Base-by-base conservation (phyloP, 2,113 vertebrate genomes). In the Tyto alba region DNA sequence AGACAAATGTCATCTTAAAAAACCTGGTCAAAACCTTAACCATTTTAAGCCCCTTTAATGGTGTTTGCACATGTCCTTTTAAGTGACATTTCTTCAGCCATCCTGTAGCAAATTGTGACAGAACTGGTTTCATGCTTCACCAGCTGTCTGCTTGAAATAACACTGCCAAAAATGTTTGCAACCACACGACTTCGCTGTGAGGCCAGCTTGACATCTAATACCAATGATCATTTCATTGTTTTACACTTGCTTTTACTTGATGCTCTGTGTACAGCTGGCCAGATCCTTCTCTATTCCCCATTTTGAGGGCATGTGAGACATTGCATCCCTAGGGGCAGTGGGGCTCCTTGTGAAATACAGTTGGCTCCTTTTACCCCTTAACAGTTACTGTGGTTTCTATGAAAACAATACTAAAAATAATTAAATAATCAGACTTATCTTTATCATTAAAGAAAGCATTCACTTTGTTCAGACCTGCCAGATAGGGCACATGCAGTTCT, bases 11-110 rank as follows among this genome's bases (percentile, higher is more conserved):
- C 1, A 75, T 71, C 14, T 45, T 6, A 63, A 60, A 16, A 30
- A n/a, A 32, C 1, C 13, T n/a, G n/a, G n/a, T n/a, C 4, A 22
- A 56, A 47, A 4, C 11, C 11, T 23, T n/a, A 11, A 2, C 29
- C 32, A 13, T n/a, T 41, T 82, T 60, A 85, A 85, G n/a, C 32
- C 13, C 8, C 15, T 32, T 85, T 85, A 91, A 11, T 29, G 7
- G 9, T 55, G n/a, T 41, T 67, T 60, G 23, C 4, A 22, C 6
- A 0, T 72, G 21, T 57, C 11, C 18, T 43, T 72, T 72, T 45
- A 41, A 52, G 38, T 30, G 43, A 30, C 10, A 19, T 80, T 88
- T 76, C n/a, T 76, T 25, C 63, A 67, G 52, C 9, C 18, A 22
- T 47, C 19, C 23, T 43, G 8, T n/a, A n/a, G 38, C 22, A 92